Base-by-base conservation (phyloP, 1,140 invertebrate genomes). In the Lepeophtheirus salmonis region DNA sequence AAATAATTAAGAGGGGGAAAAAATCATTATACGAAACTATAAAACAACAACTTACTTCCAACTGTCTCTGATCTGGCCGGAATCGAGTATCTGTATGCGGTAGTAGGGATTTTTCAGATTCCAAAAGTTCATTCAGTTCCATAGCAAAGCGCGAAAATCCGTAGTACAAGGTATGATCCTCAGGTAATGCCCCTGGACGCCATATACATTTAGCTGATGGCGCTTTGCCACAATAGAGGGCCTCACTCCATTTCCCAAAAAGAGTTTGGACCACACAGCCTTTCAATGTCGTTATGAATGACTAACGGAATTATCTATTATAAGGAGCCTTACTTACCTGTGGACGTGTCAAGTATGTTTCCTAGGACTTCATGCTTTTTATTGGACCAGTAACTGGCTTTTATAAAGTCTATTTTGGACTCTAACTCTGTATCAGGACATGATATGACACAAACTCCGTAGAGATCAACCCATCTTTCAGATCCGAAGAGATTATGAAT, bases 131-230 rank as follows among this genome's bases (percentile, higher is more conserved):
- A 72, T 89, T 88, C 18, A 89, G 72, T 70, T 88, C 83, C 68
- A 87, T 84, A 2, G 86, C 84, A 74, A 88, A 87, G 58, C 81
- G 70, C 3, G 84, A 85, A 71, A 89, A 88, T 1, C 85, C 85
- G 71, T 88, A 89, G 70, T 86, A 88, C 30, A 80, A 66, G 67
- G 86, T 80, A 72, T 81, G 79, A 65, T 88, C 81, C 56, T 83
- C 81, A 1, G 85, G 83, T 78, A 88, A 81, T 3, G 81, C 78
- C 51, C 82, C 83, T 65, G 82, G 83, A 64, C 83, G 70, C 84
- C 84, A 88, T 26, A 87, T 77, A 67, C 81, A 84, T 58, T 77
- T 73, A 2, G 80, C 80, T 2, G 78, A 77, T 10, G 82, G 79
- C 1, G 81, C 79, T 21, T 82, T 78, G 1, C 81, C 82, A 67